Percentiles rank a stretch among this genome's conserved stretches.
Conservation (phyloP, 2,888 invertebrate species). For the Amiota minor region DNA sequence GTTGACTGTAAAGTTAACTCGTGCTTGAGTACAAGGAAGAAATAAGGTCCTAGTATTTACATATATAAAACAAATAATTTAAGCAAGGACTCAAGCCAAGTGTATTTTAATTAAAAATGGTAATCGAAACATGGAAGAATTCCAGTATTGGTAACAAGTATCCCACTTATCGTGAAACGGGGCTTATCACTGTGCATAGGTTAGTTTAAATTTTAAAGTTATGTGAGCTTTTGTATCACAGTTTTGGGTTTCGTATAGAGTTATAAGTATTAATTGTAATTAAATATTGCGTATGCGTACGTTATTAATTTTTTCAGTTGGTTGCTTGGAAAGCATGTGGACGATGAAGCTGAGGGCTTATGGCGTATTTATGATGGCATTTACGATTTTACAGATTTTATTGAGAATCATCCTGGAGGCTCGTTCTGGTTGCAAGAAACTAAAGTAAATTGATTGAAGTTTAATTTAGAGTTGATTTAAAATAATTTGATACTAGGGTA, state of each 20-base stretch:
- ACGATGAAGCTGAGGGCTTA: conserved; percentile 83
- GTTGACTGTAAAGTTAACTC: too few relatives aligned
- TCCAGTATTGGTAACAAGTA: conserved; percentile 70
- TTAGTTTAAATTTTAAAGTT: conserved; percentile 34
- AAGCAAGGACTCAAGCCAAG: too few relatives aligned
- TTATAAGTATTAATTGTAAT: not conserved
- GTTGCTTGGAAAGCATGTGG: conserved; percentile 78
- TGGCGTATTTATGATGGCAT: conserved; percentile 85
- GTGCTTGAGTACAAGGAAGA: too few relatives aligned
- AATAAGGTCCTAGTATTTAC: too few relatives aligned
- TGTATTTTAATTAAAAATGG: conserved; percentile 48
- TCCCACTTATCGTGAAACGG: conserved; percentile 69
- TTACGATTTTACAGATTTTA: conserved; percentile 88
- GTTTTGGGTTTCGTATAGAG: too few relatives aligned
- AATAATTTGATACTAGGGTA: conserved; percentile 75
- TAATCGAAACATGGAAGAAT: conserved; percentile 66
- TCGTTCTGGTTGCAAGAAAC: conserved; percentile 82
- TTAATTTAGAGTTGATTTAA: not conserved
- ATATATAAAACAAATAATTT: too few relatives aligned
- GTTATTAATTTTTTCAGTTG: conserved; percentile 72
- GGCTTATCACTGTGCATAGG: conserved; percentile 62
- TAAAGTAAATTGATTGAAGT: conserved; percentile 74
- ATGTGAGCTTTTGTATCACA: too few relatives aligned
- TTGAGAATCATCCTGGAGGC: conserved; percentile 89
- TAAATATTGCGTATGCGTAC: not conserved